Percentiles rank a stretch among this genome's conserved stretches.
Evolutionary conservation across 2,888 invertebrate species (phyloP).

Genomic region (Eubasilissa splendida): DNA sequence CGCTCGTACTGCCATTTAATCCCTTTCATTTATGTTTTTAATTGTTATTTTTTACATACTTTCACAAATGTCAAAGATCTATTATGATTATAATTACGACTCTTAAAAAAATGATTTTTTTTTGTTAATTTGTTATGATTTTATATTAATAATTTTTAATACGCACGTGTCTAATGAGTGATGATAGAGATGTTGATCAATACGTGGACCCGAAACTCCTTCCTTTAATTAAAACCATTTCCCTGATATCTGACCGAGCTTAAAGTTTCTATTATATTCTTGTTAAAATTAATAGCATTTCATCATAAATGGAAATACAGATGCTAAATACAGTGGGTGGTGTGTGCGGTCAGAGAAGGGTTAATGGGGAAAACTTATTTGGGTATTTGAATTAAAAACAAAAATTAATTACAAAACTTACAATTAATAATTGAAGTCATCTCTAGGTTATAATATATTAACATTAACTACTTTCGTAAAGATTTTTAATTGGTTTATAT

Average conservation of each 20-base stretch:
- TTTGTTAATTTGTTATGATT: neutral
- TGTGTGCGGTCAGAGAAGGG: slow-evolving; percentile 3
- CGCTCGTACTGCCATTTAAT: too few species aligned
- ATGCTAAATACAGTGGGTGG: slow-evolving; percentile 24
- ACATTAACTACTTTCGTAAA: too few species aligned
- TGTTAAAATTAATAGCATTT: slow-evolving; percentile 52
- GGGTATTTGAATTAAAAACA: slow-evolving; percentile 7
- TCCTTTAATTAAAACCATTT: slow-evolving; percentile 54
- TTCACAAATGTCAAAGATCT: neutral
- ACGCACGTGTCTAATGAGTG: neutral
- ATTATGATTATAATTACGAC: too few species aligned
- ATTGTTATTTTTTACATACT: too few species aligned
- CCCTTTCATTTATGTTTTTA: too few species aligned
- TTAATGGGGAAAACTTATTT: neutral
- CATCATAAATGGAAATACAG: slow-evolving; percentile 39
- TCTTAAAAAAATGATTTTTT: neutral
- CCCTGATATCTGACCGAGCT: slow-evolving; percentile 43
- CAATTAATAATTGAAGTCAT: too few species aligned
- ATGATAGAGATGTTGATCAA: slow-evolving; percentile 28
- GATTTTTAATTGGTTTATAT: too few species aligned
- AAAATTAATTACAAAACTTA: neutral
- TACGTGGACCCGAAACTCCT: slow-evolving; percentile 32
- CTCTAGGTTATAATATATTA: too few species aligned
- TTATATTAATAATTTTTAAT: too few species aligned
- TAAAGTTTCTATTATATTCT: slow-evolving; percentile 51